Percentiles rank a stretch among this genome's conserved stretches.
These are phyloP conservation scores for Rhegmatorhina hoffmannsi DNA, from an alignment of 2,113 vertebrate species.

Conservation along the genomic window DNA sequence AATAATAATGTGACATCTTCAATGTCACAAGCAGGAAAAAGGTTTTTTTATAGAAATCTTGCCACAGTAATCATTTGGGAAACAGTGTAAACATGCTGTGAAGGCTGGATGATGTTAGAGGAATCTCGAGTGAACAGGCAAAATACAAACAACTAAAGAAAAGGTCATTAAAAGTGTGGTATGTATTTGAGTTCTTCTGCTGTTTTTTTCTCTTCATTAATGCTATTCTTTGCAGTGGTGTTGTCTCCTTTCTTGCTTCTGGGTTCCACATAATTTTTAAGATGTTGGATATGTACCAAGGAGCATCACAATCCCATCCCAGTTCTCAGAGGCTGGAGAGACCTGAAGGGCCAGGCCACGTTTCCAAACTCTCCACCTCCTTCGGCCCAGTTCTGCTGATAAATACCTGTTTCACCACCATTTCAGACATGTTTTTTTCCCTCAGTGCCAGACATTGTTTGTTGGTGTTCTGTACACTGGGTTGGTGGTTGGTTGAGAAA, in stretches of 20 bases:
- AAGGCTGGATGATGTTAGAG: neutral
- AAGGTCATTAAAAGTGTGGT: neutral
- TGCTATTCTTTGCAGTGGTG: neutral
- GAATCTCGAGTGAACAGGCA: neutral
- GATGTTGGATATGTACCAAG: neutral
- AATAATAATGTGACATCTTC: neutral
- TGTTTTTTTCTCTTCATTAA: neutral
- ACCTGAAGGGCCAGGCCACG: fast-evolving
- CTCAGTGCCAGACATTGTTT: neutral
- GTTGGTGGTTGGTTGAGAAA: neutral
- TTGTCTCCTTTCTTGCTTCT: neutral
- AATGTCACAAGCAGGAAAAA: neutral
- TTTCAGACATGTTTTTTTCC: neutral
- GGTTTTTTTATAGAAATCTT: neutral
- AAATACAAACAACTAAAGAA: neutral
- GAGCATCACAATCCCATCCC: neutral
- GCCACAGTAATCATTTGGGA: neutral
- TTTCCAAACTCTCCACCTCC: neutral
- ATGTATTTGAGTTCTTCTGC: neutral
- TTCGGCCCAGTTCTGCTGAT: neutral
- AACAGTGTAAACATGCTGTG: neutral
- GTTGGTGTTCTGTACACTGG: fast-evolving
- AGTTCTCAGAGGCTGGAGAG: neutral
- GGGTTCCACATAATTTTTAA: neutral
- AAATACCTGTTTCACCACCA: no score